Evolutionary conservation across 2,113 vertebrate genomes (phyloP).

Genomic region (Calidris pugnax): DNA sequence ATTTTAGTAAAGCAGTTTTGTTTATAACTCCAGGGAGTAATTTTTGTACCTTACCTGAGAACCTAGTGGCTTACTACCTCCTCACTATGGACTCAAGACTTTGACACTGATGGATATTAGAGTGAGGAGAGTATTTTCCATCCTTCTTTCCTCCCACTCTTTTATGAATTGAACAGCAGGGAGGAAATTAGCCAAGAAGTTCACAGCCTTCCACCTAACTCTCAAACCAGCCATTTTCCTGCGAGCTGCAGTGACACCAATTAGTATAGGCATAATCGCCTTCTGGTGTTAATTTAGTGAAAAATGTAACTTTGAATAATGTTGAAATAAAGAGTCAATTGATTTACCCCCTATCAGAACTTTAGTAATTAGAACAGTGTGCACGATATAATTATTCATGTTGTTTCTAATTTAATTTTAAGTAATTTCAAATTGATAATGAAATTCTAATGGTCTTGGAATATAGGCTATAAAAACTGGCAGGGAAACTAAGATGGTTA

Average conservation of each 20-base stretch:
- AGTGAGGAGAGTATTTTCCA: background rate
- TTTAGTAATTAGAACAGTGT: background rate
- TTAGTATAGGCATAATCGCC: background rate
- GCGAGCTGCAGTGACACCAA: background rate
- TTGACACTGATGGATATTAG: background rate
- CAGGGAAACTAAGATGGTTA: background rate
- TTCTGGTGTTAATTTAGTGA: background rate
- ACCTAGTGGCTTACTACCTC: background rate
- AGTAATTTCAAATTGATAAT: background rate
- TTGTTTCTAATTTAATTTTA: constrained; percentile 21
- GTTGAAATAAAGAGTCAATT: background rate
- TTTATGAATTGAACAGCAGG: background rate
- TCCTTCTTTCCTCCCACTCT: background rate
- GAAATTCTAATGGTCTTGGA: background rate
- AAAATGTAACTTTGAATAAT: background rate
- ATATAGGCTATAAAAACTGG: background rate
- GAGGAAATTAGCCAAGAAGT: background rate
- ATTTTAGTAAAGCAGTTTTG: background rate
- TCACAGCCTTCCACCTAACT: background rate
- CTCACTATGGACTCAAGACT: background rate
- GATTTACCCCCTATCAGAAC: background rate
- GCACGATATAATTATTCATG: background rate
- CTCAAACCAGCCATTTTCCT: background rate
- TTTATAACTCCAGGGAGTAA: background rate
- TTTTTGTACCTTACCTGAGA: background rate